phyloP scores from a whole-genome alignment of 2,797 vertebrate species.

The Falco naumanni region DNA sequence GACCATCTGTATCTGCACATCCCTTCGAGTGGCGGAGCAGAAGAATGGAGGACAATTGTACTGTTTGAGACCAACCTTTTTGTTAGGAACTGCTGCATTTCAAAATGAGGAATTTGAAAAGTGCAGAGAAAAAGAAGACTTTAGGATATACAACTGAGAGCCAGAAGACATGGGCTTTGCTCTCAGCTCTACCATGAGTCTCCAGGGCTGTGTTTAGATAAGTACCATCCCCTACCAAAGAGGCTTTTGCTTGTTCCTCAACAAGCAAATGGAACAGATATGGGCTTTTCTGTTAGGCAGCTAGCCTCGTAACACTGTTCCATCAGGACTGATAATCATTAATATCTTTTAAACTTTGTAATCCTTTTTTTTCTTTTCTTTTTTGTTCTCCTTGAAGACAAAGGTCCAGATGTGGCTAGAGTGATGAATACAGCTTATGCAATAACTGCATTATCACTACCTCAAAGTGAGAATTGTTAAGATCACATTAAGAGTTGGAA shows the following conservation, averaged over 20 bases:
- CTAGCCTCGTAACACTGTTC: neutral
- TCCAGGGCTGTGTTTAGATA: neutral
- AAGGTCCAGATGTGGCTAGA: neutral
- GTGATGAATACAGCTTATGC: neutral
- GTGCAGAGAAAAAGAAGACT: neutral
- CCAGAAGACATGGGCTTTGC: neutral
- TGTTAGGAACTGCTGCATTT: neutral
- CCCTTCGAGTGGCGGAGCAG: neutral
- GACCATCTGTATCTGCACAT: neutral
- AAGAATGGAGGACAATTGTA: neutral
- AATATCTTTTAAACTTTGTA: neutral
- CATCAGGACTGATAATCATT: neutral
- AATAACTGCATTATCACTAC: neutral
- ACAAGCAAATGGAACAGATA: neutral
- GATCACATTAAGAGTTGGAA: neutral
- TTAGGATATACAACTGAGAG: neutral
- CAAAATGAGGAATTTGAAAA: neutral
- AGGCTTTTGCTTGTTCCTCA: neutral
- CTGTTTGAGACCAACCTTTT: neutral
- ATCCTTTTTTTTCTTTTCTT: neutral
- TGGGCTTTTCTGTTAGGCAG: neutral
- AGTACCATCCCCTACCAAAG: neutral
- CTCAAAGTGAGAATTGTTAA: neutral
- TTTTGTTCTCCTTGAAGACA: neutral
- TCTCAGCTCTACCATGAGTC: neutral